Evolutionary conservation across 2,113 vertebrate species (phyloP).

Genomic region (Aplodontia rufa): DNA sequence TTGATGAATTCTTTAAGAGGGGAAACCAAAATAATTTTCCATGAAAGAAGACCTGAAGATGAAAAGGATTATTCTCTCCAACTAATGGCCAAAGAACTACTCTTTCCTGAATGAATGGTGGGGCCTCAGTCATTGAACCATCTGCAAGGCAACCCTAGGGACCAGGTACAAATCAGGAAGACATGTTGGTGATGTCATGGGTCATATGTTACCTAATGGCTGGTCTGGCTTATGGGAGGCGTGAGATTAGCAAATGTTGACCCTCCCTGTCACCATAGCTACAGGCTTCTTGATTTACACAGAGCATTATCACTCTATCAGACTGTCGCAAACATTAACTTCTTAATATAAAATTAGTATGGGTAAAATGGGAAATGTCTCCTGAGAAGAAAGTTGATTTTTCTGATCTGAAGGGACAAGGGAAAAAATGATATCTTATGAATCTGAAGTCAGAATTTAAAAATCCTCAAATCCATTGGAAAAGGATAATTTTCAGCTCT

Average conservation of each 20-base stretch:
- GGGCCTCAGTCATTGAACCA: background rate
- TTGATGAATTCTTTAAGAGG: slow-evolving; percentile 25
- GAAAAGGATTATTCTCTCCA: background rate
- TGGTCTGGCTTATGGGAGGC: background rate
- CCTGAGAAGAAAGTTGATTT: background rate
- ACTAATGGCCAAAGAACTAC: background rate
- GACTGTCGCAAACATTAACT: background rate
- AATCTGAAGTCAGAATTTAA: background rate
- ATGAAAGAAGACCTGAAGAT: background rate
- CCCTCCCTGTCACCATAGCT: background rate
- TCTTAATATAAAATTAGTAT: background rate
- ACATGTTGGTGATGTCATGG: background rate
- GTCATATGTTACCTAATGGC: background rate
- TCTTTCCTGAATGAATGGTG: background rate
- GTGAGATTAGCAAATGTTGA: background rate
- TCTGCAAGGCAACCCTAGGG: background rate
- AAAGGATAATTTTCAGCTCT: background rate
- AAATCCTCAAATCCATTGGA: background rate
- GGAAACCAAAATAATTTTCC: slow-evolving; percentile 14
- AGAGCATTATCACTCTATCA: background rate
- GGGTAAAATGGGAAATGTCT: background rate
- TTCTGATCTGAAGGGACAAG: background rate
- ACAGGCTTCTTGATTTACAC: background rate
- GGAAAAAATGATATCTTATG: background rate
- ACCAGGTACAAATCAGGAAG: background rate